phyloP scores from a whole-genome alignment of 2,113 vertebrate species.

The Ceuthmochares aereus region DNA sequence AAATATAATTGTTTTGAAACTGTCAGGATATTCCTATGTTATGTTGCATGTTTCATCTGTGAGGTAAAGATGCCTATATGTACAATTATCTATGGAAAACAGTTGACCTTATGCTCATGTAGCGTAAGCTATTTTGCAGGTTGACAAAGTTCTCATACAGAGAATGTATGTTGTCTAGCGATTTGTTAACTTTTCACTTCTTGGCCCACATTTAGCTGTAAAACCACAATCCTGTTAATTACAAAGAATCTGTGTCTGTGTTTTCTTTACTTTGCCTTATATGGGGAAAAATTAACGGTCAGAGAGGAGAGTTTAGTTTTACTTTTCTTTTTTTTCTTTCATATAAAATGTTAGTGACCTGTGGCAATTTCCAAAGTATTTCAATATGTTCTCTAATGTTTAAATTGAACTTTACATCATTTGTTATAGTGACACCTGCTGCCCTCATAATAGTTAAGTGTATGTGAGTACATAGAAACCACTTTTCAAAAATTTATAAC shows the following conservation, averaged over 20 bases:
- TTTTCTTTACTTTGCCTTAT: slow-evolving; percentile 41
- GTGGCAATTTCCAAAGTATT: slow-evolving; percentile 66
- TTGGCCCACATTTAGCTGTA: slow-evolving; percentile 18
- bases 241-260: slow-evolving; percentile 49
- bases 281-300: neutral
- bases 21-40: slow-evolving; percentile 18
- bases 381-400: slow-evolving; percentile 60
- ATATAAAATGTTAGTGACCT: slow-evolving; percentile 49
- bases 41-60: slow-evolving; percentile 21
- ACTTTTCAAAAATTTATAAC: slow-evolving; percentile 60
- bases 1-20: neutral
- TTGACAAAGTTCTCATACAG: neutral
- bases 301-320: neutral
- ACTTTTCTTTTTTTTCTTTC: neutral
- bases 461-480: slow-evolving; percentile 28
- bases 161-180: slow-evolving; percentile 17
- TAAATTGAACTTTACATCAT: slow-evolving; percentile 67
- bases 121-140: slow-evolving; percentile 53
- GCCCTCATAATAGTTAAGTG: slow-evolving; percentile 37
- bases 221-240: slow-evolving; percentile 55
- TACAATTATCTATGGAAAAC: slow-evolving; percentile 69
- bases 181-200: slow-evolving; percentile 56
- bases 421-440: slow-evolving; percentile 67
- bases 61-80: slow-evolving; percentile 52
- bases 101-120: slow-evolving; percentile 58